phyloP scores from a whole-genome alignment of 2,797 vertebrate species.

The Furcifer pardalis region DNA sequence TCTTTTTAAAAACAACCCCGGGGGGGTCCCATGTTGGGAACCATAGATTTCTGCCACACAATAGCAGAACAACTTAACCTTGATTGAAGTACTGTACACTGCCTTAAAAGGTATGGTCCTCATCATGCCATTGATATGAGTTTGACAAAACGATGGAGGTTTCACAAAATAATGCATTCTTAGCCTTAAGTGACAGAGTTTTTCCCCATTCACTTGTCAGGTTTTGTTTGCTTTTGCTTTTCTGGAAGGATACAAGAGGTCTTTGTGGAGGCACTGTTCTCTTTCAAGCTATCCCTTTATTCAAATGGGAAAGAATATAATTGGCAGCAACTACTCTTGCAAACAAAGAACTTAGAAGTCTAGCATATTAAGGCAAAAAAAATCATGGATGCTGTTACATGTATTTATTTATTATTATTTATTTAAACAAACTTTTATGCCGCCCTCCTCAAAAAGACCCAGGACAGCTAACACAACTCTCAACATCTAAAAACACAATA shows the following conservation, averaged over 20 bases:
- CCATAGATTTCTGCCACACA: too few species aligned
- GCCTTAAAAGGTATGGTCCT: neutral
- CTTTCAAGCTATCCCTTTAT: neutral
- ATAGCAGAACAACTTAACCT: conserved; percentile 9
- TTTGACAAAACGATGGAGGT: neutral
- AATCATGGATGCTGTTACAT: neutral
- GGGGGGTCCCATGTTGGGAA: too few species aligned
- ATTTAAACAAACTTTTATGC: too few species aligned
- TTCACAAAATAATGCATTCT: too few species aligned
- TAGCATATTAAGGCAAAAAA: neutral
- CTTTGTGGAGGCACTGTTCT: neutral
- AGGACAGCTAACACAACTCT: too few species aligned
- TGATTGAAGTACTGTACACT: conserved; percentile 2
- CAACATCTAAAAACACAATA: too few species aligned
- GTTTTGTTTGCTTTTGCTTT: neutral
- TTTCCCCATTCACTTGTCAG: neutral
- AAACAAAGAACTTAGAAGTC: neutral
- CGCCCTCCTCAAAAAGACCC: too few species aligned
- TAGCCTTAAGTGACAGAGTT: neutral
- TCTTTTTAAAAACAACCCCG: too few species aligned
- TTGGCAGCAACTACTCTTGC: neutral
- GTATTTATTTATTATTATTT: too few species aligned
- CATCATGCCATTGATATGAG: neutral
- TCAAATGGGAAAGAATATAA: neutral
- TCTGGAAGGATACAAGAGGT: neutral